A percentile compares a stretch with the other conserved stretches of the same genome.
phyloP scores from a whole-genome alignment of 23 tunicate species.

The Aplidium turbinatum region DNA sequence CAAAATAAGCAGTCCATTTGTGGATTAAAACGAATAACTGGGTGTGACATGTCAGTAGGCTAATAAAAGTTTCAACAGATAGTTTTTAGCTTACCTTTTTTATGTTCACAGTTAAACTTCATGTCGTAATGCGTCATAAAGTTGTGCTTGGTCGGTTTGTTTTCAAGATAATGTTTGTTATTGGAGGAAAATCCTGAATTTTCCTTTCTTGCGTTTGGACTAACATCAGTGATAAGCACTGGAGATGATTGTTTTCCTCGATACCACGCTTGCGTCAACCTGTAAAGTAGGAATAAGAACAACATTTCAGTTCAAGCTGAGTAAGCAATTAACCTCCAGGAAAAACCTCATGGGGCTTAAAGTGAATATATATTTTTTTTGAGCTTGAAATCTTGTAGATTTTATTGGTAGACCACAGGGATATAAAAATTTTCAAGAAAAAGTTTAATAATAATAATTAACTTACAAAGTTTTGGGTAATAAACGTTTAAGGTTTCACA shows the following conservation, averaged over 20 bases:
- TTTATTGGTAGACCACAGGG: too few species aligned
- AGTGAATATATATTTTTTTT: too few species aligned
- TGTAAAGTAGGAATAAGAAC: neutral
- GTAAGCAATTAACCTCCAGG: neutral
- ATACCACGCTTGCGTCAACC: conserved; percentile 42
- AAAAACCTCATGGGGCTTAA: too few species aligned
- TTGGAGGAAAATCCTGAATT: conserved; percentile 58
- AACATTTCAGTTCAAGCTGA: neutral
- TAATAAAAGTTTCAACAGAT: too few species aligned
- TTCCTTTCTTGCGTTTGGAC: conserved; percentile 44
- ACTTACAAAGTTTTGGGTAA: too few species aligned
- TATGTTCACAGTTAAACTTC: conserved; percentile 22
- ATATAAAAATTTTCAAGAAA: too few species aligned
- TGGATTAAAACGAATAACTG: too few species aligned
- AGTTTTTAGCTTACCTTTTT: neutral
- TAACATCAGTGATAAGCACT: conserved; percentile 7
- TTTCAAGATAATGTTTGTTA: conserved; percentile 43
- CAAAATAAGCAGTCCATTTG: too few species aligned
- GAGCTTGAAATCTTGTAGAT: too few species aligned
- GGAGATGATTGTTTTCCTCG: conserved; percentile 30
- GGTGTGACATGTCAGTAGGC: too few species aligned
- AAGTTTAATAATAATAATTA: too few species aligned
- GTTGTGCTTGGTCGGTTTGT: conserved; percentile 18
- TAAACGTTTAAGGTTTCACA: too few species aligned
- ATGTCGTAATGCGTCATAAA: conserved; percentile 56